Percentiles rank a stretch among this genome's conserved stretches.
Evolutionary conservation across 2,797 vertebrate genomes (phyloP).

Genomic region (Mormyrus hasselquistii): DNA sequence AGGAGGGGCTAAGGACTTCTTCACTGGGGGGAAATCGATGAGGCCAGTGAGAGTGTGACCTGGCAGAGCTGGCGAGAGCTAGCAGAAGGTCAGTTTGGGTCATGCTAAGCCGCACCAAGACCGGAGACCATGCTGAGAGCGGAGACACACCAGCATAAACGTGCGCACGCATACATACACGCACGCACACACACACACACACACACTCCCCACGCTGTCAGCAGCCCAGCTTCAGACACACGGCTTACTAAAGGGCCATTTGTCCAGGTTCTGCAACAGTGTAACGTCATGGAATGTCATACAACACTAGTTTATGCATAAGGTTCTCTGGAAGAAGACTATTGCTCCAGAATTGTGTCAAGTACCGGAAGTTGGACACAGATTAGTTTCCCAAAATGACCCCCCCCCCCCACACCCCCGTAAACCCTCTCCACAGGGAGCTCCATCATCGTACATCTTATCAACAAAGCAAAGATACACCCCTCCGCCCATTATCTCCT

Average conservation of each 20-base stretch:
- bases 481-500: neutral
- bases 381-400: neutral
- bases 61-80: conserved; percentile 41
- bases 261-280: neutral
- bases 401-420: neutral
- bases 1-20: conserved; percentile 53
- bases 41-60: conserved; percentile 66
- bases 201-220: neutral
- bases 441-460: neutral
- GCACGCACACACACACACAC: neutral
- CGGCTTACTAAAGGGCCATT: neutral
- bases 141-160: conserved; percentile 39
- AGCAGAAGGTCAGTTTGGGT: conserved; percentile 47
- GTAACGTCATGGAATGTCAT: neutral
- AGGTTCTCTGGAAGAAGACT: too few relatives aligned
- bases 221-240: conserved; percentile 12
- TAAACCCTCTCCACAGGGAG: neutral
- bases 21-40: conserved; percentile 57
- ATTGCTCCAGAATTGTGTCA: neutral
- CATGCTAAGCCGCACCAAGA: conserved; percentile 54
- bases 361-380: neutral
- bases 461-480: conserved; percentile 40
- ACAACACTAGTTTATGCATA: neutral
- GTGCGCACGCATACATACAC: neutral
- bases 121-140: conserved; percentile 58